phyloP scores from a whole-genome alignment of 2,113 vertebrate genomes.

The Chlamydotis undulata region DNA sequence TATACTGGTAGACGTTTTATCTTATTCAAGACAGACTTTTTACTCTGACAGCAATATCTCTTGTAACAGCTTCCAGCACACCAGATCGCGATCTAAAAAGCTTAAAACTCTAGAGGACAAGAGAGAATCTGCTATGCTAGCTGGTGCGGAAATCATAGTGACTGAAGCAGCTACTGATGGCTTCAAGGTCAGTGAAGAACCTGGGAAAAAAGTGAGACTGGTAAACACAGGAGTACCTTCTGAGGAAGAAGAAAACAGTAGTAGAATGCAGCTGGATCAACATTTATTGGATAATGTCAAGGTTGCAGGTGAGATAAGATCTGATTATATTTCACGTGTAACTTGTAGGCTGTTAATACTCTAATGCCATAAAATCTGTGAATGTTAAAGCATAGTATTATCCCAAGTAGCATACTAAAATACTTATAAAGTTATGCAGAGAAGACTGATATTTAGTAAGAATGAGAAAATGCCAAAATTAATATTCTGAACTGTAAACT shows the following conservation, averaged over 20 bases:
- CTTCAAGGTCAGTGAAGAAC: constrained; percentile 70
- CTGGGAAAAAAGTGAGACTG: constrained; percentile 62
- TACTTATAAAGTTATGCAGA: background rate
- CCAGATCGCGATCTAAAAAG: constrained; percentile 87
- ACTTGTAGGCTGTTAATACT: constrained; percentile 63
- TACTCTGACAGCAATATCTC: constrained; percentile 69
- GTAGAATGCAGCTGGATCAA: constrained; percentile 77
- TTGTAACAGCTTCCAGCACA: constrained; percentile 77
- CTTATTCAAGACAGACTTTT: constrained; percentile 62
- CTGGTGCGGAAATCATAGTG: constrained; percentile 51
- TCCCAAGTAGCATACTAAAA: background rate
- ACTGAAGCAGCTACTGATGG: constrained; percentile 48
- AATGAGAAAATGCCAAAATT: background rate
- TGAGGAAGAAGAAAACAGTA: constrained; percentile 53
- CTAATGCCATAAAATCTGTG: constrained; percentile 66
- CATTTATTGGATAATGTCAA: constrained; percentile 77
- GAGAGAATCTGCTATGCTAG: constrained; percentile 69
- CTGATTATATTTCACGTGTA: constrained; percentile 74
- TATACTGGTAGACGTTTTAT: constrained; percentile 64
- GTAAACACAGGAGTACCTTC: constrained; percentile 49
- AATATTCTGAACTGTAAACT: background rate
- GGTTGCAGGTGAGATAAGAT: constrained; percentile 80
- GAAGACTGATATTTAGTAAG: background rate
- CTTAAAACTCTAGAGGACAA: constrained; percentile 82
- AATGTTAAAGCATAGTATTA: constrained; percentile 37